A percentile compares a stretch with the other conserved stretches of the same genome.
Evolutionary conservation across 92 coral and sea anemone genomes (phyloP).

Genomic region (Actinostola sp.): DNA sequence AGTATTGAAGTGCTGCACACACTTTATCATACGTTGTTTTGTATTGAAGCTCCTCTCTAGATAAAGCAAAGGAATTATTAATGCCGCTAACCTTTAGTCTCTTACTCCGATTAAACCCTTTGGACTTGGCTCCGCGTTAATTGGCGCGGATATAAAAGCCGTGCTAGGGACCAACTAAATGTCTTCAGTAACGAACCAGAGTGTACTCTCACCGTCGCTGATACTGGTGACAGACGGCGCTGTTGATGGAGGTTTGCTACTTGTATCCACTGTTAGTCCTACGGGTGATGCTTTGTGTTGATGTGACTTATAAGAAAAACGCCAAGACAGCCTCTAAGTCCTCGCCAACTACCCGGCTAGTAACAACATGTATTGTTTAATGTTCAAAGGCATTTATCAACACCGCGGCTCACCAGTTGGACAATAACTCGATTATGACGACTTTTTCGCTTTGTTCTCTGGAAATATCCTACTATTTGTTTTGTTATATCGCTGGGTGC

Average conservation of each 20-base stretch:
- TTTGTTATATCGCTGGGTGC: conserved; percentile 64
- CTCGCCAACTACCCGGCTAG: conserved; percentile 59
- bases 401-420: conserved; percentile 67
- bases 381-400: conserved; percentile 78
- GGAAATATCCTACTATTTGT: conserved; percentile 67
- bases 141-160: conserved; percentile 3
- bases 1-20: conserved; percentile 60
- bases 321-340: conserved; percentile 65
- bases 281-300: conserved; percentile 53
- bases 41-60: conserved; percentile 62
- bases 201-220: not conserved
- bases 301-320: conserved; percentile 72
- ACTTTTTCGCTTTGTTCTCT: conserved; percentile 62
- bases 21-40: conserved; percentile 77
- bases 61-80: conserved; percentile 37
- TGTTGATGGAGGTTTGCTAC: not conserved
- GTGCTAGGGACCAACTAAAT: not conserved
- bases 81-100: conserved; percentile 14
- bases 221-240: not conserved
- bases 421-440: conserved; percentile 91
- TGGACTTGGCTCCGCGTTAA: conserved; percentile 18
- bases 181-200: not conserved
- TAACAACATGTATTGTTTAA: conserved; percentile 90
- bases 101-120: not conserved
- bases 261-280: no score